These are phyloP conservation scores for Malurus splendens DNA, from an alignment of 2,797 vertebrate genomes.

Conservation along the genomic window DNA sequence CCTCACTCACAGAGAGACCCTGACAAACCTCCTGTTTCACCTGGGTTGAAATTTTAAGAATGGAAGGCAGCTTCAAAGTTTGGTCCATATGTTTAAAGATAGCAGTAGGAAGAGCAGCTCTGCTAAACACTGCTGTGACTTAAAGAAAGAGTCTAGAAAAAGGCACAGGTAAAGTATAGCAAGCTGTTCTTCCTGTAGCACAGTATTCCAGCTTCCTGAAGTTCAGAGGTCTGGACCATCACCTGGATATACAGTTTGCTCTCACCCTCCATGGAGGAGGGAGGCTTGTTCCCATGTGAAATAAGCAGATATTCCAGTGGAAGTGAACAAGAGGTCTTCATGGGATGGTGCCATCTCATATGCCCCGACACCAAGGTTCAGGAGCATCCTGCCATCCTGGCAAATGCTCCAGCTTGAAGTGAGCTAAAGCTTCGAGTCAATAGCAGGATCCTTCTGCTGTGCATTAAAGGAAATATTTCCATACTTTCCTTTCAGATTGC, in stretches of 20 bases:
- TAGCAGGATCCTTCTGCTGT: background rate
- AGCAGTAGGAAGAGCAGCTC: background rate
- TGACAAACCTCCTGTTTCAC: background rate
- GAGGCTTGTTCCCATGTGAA: background rate
- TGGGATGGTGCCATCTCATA: background rate
- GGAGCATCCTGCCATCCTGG: background rate
- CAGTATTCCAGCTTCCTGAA: background rate
- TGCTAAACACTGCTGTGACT: background rate
- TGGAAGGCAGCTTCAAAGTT: background rate
- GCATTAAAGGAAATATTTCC: background rate
- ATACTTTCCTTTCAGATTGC: background rate
- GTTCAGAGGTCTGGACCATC: background rate
- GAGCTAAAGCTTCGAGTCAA: background rate
- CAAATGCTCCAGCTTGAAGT: background rate
- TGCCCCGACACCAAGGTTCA: rapidly evolving
- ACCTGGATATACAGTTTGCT: background rate
- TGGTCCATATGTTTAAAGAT: background rate
- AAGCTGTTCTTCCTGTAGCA: background rate
- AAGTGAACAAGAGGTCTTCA: background rate
- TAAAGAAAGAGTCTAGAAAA: background rate
- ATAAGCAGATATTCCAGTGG: background rate
- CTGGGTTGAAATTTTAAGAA: background rate
- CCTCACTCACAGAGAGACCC: background rate
- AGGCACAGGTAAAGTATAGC: background rate
- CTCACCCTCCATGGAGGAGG: background rate